Percentiles rank a stretch among this genome's conserved stretches.
Conservation (phyloP, 2,797 vertebrate species). For the Agapornis canus region DNA sequence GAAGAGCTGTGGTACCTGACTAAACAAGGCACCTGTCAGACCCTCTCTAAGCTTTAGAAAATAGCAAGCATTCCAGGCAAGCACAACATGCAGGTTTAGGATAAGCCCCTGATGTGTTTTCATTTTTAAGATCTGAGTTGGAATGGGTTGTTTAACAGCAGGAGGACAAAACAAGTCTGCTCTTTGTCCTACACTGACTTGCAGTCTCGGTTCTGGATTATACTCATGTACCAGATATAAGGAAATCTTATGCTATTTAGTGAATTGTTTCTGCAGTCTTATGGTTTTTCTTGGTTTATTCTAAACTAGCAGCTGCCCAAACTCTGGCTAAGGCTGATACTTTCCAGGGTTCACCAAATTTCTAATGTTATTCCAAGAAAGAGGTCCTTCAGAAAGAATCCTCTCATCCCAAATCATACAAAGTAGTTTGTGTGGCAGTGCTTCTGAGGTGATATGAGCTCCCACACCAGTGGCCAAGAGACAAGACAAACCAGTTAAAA, state of each 20-base stretch:
- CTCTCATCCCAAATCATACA: neutral
- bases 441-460: neutral
- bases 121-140: neutral
- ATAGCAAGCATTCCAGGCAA: neutral
- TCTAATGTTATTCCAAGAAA: neutral
- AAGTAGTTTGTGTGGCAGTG: neutral
- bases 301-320: neutral
- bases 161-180: neutral
- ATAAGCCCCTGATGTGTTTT: neutral
- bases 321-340: neutral
- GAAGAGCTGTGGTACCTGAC: neutral
- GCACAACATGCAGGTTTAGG: neutral
- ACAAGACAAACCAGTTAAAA: neutral
- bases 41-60: neutral
- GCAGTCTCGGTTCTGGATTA: neutral
- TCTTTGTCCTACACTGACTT: neutral
- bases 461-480: neutral
- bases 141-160: neutral
- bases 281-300: neutral
- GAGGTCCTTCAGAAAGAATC: neutral
- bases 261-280: fast-evolving
- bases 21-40: neutral
- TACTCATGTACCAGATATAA: fast-evolving
- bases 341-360: neutral
- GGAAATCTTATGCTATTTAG: neutral